Evolutionary conservation across 1,140 invertebrate species (phyloP).

Genomic region (Monomorium pharaonis): DNA sequence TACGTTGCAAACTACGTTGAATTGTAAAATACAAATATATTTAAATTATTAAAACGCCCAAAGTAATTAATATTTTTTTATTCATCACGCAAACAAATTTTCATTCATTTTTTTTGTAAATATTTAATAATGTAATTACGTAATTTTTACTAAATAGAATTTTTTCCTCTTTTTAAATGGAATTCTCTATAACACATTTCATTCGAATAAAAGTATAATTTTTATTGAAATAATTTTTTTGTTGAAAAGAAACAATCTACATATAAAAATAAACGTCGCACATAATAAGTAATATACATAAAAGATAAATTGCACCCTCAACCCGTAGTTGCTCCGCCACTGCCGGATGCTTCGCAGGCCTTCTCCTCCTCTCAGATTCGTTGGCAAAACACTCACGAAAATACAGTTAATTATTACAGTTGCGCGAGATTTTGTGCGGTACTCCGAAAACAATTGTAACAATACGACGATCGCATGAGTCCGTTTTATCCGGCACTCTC

Average conservation of each 20-base stretch:
- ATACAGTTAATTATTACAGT: background rate
- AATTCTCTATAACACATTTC: background rate
- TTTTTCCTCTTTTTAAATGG: background rate
- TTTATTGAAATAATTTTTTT: no score
- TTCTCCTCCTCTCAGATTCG: background rate
- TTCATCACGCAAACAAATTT: background rate
- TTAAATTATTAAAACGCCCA: conserved; percentile 7
- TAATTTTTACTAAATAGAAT: background rate
- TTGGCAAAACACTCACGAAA: background rate
- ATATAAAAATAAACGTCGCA: background rate
- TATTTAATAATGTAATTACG: background rate
- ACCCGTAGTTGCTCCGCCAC: background rate
- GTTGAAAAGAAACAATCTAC: background rate
- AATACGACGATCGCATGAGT: background rate
- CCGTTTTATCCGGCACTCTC: background rate
- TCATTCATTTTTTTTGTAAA: background rate
- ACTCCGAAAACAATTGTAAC: background rate
- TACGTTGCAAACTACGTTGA: background rate
- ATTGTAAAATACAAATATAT: conserved; percentile 24
- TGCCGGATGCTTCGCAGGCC: background rate
- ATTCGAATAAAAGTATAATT: no score
- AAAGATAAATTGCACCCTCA: background rate
- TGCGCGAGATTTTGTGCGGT: background rate
- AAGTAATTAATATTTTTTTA: background rate
- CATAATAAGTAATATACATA: background rate